Evolutionary conservation across 2,888 invertebrate species (phyloP).

Genomic region (Agonopterix subpropinquella): DNA sequence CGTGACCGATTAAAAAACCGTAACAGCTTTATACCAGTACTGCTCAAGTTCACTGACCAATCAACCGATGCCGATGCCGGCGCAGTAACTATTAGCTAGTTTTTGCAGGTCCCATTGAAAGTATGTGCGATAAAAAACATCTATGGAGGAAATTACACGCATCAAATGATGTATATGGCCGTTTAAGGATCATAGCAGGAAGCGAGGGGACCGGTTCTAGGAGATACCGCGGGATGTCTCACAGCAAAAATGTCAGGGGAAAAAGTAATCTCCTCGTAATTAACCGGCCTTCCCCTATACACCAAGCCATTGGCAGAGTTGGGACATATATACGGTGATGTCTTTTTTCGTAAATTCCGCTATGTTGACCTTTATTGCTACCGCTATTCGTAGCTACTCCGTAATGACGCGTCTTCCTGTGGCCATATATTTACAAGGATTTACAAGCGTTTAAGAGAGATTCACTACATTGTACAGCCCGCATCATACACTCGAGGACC

Average conservation of each 20-base stretch:
- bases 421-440: constrained; percentile 22
- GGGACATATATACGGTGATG: constrained; percentile 34
- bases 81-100: constrained; percentile 31
- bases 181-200: constrained; percentile 61
- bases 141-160: constrained; percentile 44
- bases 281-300: constrained; percentile 37
- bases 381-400: not conserved
- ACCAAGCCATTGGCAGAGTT: constrained; percentile 4
- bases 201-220: constrained; percentile 42
- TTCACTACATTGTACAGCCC: constrained; percentile 36
- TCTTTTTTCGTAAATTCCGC: constrained; percentile 27
- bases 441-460: constrained; percentile 25
- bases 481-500: constrained; percentile 32
- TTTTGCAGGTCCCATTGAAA: constrained; percentile 28
- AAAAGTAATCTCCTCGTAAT: constrained; percentile 41
- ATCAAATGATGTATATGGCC: constrained; percentile 38
- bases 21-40: constrained; percentile 3
- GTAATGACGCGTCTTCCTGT: constrained; percentile 18
- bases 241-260: constrained; percentile 34
- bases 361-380: constrained; percentile 15
- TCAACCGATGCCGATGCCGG: constrained; percentile 14
- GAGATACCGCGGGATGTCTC: constrained; percentile 26
- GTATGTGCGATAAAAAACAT: constrained; percentile 41
- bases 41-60: constrained; percentile 33
- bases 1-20: not conserved